phyloP scores from a whole-genome alignment of 2,888 invertebrate species.

The Polyommatus icarus region DNA sequence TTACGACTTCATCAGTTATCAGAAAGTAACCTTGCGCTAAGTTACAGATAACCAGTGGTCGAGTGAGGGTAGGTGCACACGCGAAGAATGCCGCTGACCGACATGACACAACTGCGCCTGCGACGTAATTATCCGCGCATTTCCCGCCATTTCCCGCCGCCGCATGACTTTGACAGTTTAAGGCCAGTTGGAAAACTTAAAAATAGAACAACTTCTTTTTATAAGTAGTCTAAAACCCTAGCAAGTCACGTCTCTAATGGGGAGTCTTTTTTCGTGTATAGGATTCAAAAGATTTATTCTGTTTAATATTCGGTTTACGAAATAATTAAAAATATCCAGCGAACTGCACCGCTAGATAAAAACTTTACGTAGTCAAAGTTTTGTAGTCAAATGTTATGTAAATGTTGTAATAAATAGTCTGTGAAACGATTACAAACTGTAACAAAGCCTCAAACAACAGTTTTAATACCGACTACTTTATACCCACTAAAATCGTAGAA shows the following conservation, averaged over 20 bases:
- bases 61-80: not conserved
- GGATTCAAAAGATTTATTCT: no score
- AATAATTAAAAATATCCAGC: no score
- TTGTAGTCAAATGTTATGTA: not conserved
- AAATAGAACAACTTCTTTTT: not conserved
- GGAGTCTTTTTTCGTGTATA: no score
- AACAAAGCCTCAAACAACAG: not conserved
- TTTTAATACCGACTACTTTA: not conserved
- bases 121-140: conserved; percentile 7
- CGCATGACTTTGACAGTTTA: conserved; percentile 26
- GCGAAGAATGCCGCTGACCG: conserved; percentile 39
- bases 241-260: not conserved
- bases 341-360: not conserved
- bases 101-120: conserved; percentile 32
- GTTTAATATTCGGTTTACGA: no score
- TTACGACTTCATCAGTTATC: not conserved
- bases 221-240: not conserved
- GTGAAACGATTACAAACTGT: not conserved
- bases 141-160: conserved; percentile 24
- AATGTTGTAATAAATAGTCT: not conserved
- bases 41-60: not conserved
- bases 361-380: not conserved
- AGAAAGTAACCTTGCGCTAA: conserved; percentile 11
- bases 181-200: not conserved
- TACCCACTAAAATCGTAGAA: not conserved